Base-by-base conservation (phyloP, 1,140 invertebrate genomes). In the Hypsibius dujardini region DNA sequence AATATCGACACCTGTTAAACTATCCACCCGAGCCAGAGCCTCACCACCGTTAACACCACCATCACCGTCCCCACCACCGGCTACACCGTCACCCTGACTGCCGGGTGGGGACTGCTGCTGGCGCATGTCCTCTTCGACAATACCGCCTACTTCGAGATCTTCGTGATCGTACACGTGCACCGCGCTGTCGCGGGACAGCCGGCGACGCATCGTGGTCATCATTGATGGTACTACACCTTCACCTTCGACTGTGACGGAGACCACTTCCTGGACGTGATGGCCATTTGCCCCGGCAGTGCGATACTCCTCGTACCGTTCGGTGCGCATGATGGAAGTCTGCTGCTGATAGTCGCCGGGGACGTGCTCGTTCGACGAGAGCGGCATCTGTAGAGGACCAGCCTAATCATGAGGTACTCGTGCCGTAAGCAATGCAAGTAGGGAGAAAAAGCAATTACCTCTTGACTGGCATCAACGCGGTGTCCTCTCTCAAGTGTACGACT, bases 1-100 rank as follows among this genome's bases (percentile, higher is more conserved):
- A 15, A 67, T 67, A 45, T 67, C 62, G 3, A 67, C 62, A 12
- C 62, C 62, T 45, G 62, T 67, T 12, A 67, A 45, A 67, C 62
- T 67, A 45, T 67, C 62, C 12, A 67, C 42, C 12, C 62, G 62
- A 67, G 42, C 62, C 62, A 67, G 62, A 67, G 62, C 62, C 12
- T 67, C 62, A 15, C 45, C 62, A 42, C 12, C 42, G 7, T 12
- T 3, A 15, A 7, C 0, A 15, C 0, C 3, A 15, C 7, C 62
- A 3, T 15, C 3, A 28, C 28, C 28, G 28, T 28, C 28, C 28
- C 28, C 28, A 28, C 28, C 28, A 28, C 28, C 28, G 28, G 28
- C 28, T 28, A 28, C 28, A 28, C 28, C 28, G 28, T 28, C 28
- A 28, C 28, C 28, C 28, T 28, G 28, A 28, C 28, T 28, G 28